Base-by-base conservation (phyloP, 23 tunicate genomes). In the Trididemnum miniatum region DNA sequence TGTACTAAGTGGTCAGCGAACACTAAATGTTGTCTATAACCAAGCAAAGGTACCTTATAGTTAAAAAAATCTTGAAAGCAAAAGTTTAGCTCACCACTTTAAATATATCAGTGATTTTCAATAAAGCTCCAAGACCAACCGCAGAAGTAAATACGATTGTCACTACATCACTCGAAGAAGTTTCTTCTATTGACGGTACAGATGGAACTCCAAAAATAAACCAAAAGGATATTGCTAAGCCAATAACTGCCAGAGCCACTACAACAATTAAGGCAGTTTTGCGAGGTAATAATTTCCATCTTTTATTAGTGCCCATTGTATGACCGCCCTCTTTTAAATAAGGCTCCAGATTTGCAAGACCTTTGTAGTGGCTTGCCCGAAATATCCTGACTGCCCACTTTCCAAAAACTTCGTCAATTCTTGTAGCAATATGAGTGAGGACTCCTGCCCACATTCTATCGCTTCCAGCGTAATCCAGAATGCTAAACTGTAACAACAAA, bases 401-500 rank as follows among this genome's bases (percentile, higher is more conserved):
- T 40, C 90, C 90, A 31, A 86, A 78, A 0, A 35, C 72, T 34
- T 71, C 60, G 77, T 86, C 90, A 69, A 86, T 36, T 54, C 25
- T 34, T 35, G 32, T 52, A 0, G 90, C 52, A 12, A 86, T 86
- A 64, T 79, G 84, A 26, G 84, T 79, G 2, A 86, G 64, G 20
- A 86, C 79, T 34, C 84, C 90, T 34, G 90, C 90, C 90, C 90
- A 86, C 38, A 86, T 35, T 54, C 71, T 34, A 52, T 86, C 90
- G 73, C 84, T 67, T 51, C 84, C 84, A 23, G 90, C 90, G 62
- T 79, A 86, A 62, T 86, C 90, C 34, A 86, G 37, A 78, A 86
- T 79, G 64, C 90, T 86, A 28, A 86, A 79, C 90, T 86, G 35
- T 9, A 73, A 44, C 9, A 15, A 44, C 9, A 15, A 44, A 44